Conservation (phyloP, 2,888 invertebrate species). For the Hemithea aestivaria region DNA sequence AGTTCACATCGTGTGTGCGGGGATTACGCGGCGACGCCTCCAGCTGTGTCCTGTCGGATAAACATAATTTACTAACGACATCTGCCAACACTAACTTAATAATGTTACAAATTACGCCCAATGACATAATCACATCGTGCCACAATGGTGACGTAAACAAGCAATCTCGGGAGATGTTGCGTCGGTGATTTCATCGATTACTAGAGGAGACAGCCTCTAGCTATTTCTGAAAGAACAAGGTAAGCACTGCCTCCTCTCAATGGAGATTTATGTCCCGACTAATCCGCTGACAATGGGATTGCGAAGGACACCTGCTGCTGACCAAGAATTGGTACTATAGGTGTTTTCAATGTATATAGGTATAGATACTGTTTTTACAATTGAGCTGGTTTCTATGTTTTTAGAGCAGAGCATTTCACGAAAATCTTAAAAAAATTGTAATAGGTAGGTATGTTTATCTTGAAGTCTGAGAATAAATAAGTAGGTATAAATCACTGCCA, state of each 20-base stretch:
- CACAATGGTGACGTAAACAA: conserved; percentile 38
- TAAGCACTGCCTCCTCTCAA: conserved; percentile 46
- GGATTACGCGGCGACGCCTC: conserved; percentile 57
- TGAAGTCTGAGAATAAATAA: no score
- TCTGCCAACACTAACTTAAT: conserved; percentile 61
- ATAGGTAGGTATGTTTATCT: no score
- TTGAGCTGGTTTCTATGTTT: neutral
- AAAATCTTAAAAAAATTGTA: no score
- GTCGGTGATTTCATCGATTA: conserved; percentile 36
- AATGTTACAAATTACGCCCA: conserved; percentile 48
- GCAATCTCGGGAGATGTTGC: conserved; percentile 33
- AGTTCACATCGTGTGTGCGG: conserved; percentile 47
- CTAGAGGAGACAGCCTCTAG: conserved; percentile 34
- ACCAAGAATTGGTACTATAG: conserved; percentile 52
- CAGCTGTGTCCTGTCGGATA: conserved; percentile 66
- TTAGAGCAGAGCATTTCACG: no score
- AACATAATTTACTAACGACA: conserved; percentile 69
- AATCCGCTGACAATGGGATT: conserved; percentile 68
- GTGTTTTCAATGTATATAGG: conserved; percentile 27
- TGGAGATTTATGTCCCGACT: conserved; percentile 62
- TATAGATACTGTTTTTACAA: conserved; percentile 16
- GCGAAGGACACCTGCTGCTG: conserved; percentile 67
- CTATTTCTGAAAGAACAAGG: conserved; percentile 44
- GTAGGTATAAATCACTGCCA: no score
- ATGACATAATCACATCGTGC: conserved; percentile 38